Conservation (phyloP, 2,113 vertebrate species). For the Grammomys surdaster region DNA sequence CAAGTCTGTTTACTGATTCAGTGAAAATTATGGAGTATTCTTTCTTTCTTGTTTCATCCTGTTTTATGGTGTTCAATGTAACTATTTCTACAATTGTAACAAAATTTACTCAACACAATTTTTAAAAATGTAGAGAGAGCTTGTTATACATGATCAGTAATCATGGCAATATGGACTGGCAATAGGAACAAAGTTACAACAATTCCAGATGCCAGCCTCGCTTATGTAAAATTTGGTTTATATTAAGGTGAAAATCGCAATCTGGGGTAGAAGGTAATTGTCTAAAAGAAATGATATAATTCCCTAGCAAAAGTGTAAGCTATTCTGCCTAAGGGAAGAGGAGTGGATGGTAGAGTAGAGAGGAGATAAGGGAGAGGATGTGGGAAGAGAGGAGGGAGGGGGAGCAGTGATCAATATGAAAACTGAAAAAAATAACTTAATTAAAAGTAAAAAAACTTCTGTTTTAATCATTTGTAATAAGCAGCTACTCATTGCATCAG, state of each 20-base stretch:
- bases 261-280: too few relatives aligned
- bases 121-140: background rate
- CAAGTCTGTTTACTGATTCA: background rate
- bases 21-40: background rate
- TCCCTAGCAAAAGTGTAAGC: background rate
- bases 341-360: too few relatives aligned
- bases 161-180: background rate
- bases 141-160: background rate
- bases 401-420: too few relatives aligned
- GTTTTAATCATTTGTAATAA: background rate
- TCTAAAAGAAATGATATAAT: background rate
- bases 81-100: background rate
- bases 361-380: too few relatives aligned
- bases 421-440: too few relatives aligned
- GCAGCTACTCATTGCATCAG: background rate
- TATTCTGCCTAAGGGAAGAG: background rate
- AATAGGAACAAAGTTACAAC: background rate
- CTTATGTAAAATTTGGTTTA: background rate
- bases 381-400: too few relatives aligned
- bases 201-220: background rate
- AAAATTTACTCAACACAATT: background rate
- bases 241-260: background rate
- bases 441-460: too few relatives aligned
- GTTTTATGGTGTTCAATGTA: background rate
- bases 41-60: background rate